Conservation (phyloP, 2,113 vertebrate species). For the Mesembrinibis cayennensis region DNA sequence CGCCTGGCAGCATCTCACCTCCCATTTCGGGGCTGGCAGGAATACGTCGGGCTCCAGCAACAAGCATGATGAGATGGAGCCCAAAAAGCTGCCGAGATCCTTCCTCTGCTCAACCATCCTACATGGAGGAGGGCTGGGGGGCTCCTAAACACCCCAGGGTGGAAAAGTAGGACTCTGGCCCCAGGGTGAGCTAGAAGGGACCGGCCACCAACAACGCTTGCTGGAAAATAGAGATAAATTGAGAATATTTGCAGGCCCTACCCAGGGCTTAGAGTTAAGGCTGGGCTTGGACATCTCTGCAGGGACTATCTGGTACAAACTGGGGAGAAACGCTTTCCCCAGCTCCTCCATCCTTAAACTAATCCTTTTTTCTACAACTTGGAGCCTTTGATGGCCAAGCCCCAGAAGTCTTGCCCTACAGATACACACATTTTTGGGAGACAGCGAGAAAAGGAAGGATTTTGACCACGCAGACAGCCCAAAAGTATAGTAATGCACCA, state of each 20-base stretch:
- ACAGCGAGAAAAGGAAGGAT: background rate
- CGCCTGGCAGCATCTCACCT: no score
- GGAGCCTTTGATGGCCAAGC: background rate
- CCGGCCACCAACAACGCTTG: background rate
- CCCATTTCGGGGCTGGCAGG: background rate
- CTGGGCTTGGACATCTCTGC: background rate
- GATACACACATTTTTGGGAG: background rate
- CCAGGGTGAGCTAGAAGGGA: background rate
- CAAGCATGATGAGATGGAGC: background rate
- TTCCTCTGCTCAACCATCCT: background rate
- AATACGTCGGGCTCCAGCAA: background rate
- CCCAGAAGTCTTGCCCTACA: background rate
- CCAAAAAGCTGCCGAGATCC: background rate
- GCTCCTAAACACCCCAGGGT: no score
- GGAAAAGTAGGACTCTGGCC: background rate
- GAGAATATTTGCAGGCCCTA: background rate
- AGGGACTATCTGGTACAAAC: background rate
- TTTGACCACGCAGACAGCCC: background rate
- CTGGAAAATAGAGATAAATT: background rate
- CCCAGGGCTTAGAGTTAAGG: no score
- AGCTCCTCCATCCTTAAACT: background rate
- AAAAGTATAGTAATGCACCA: fast-evolving
- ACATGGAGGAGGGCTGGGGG: no score
- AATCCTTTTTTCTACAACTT: background rate
- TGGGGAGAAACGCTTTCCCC: background rate